Evolutionary conservation across 1,140 invertebrate genomes (phyloP).

Genomic region (Lasioglossum baleicum): DNA sequence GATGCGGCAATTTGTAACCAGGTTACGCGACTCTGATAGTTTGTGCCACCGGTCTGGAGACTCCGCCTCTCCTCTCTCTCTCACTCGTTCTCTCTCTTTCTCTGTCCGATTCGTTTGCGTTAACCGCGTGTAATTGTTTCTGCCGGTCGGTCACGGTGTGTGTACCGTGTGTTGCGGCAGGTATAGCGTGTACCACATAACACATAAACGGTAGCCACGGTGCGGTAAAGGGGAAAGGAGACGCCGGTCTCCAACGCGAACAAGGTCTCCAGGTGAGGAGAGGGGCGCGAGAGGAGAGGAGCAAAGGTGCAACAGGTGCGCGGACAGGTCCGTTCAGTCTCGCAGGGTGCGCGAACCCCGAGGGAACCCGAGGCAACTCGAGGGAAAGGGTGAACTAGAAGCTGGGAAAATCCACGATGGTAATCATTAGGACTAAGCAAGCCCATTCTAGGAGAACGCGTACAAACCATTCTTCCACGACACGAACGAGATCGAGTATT

Average conservation of each 20-base stretch:
- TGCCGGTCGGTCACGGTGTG: conserved; percentile 23
- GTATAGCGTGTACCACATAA: conserved; percentile 55
- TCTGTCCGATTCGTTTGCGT: neutral
- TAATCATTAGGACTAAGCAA: conserved; percentile 27
- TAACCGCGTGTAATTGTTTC: conserved; percentile 61
- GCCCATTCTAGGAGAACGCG: neutral
- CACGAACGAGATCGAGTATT: neutral
- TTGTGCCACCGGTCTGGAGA: conserved; percentile 19
- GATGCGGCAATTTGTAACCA: conserved; percentile 66
- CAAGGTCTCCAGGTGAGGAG: neutral
- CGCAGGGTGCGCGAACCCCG: conserved; percentile 7
- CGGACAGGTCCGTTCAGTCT: neutral
- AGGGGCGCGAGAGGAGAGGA: neutral
- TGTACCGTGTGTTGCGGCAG: conserved; percentile 13
- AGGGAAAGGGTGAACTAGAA: conserved; percentile 16
- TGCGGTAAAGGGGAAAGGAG: conserved; percentile 3
- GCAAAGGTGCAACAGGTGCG: conserved; percentile 48
- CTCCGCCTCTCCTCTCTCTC: conserved; percentile 19
- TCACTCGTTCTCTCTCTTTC: conserved; percentile 9
- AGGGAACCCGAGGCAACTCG: no score
- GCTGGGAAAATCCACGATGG: conserved; percentile 53
- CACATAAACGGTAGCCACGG: conserved; percentile 34
- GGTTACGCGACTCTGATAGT: conserved; percentile 34
- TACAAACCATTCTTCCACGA: neutral
- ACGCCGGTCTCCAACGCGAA: neutral